Evolutionary conservation across 2,797 vertebrate species (phyloP).

Genomic region (Oryzias dopingdopingensis): DNA sequence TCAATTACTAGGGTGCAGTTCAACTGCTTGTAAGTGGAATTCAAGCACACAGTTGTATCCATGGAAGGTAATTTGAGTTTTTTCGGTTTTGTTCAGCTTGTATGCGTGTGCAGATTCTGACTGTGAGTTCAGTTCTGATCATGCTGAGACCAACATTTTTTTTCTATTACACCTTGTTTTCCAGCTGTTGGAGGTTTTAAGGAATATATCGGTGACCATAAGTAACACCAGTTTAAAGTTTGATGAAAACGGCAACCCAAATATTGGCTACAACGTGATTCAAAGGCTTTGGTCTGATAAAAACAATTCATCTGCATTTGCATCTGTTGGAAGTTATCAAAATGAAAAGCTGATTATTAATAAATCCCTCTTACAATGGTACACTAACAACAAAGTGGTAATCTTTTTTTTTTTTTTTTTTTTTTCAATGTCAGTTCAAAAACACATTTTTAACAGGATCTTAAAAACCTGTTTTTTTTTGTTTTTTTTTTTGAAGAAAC

Average conservation of each 20-base stretch:
- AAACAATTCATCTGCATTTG: constrained; percentile 16
- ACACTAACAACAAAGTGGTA: constrained; percentile 68
- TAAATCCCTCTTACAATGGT: constrained; percentile 64
- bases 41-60: constrained; percentile 66
- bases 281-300: constrained; percentile 76
- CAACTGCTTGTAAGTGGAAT: constrained; percentile 54
- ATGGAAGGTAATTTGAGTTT: constrained; percentile 81
- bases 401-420: constrained; percentile 4
- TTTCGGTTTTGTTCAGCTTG: background rate
- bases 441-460: background rate
- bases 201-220: constrained; percentile 65
- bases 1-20: constrained; percentile 75
- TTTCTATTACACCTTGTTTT: constrained; percentile 10
- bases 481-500: constrained; percentile 68
- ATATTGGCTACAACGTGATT: constrained; percentile 76
- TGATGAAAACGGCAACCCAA: constrained; percentile 75
- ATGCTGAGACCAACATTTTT: background rate
- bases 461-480: background rate
- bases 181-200: constrained; percentile 82
- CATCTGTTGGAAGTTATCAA: constrained; percentile 67
- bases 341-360: constrained; percentile 51
- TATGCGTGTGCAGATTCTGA: background rate
- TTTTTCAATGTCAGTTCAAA: too few species aligned
- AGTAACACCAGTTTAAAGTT: constrained; percentile 70
- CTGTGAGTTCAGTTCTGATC: background rate